Conservation (phyloP, 2,797 vertebrate genomes). For the Bovichtus diacanthus region DNA sequence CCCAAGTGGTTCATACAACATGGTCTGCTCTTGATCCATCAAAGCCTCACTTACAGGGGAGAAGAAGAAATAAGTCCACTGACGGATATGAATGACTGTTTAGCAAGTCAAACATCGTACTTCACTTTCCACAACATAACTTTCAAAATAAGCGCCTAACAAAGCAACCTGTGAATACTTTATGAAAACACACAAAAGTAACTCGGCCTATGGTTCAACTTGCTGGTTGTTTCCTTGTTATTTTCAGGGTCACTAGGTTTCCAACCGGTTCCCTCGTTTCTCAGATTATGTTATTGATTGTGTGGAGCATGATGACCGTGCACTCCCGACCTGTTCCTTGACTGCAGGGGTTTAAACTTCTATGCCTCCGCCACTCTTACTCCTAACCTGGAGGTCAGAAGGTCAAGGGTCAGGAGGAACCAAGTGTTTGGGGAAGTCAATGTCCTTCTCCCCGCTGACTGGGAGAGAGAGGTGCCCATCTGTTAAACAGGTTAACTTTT, state of each 20-base stretch:
- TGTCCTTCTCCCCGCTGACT: conserved; percentile 74
- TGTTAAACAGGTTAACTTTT: conserved; percentile 86
- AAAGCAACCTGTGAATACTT: conserved; percentile 1
- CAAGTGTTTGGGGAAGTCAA: conserved; percentile 83
- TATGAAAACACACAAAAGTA: conserved; percentile 19
- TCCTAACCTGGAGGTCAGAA: conserved; percentile 78
- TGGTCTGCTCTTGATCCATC: conserved; percentile 60
- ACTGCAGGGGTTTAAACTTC: conserved; percentile 81
- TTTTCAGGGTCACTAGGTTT: not conserved
- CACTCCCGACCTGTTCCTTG: conserved; percentile 51
- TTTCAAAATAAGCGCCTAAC: conserved; percentile 1
- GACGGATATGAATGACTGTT: conserved; percentile 53
- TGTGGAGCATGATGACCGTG: conserved; percentile 9
- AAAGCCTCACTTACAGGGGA: conserved; percentile 39
- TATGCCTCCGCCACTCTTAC: conserved; percentile 57
- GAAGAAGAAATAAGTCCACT: conserved; percentile 49
- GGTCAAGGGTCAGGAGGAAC: conserved; percentile 81
- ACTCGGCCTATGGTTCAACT: not conserved
- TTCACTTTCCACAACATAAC: not conserved
- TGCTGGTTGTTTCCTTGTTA: not conserved
- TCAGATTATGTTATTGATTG: conserved; percentile 68
- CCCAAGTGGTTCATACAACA: conserved; percentile 64
- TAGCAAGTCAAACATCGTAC: conserved; percentile 21
- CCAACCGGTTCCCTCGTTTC: conserved; percentile 42
- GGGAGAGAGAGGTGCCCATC: conserved; percentile 75